These are phyloP conservation scores for Nettapus auritus DNA, from an alignment of 2,113 vertebrate genomes.

Conservation along the genomic window DNA sequence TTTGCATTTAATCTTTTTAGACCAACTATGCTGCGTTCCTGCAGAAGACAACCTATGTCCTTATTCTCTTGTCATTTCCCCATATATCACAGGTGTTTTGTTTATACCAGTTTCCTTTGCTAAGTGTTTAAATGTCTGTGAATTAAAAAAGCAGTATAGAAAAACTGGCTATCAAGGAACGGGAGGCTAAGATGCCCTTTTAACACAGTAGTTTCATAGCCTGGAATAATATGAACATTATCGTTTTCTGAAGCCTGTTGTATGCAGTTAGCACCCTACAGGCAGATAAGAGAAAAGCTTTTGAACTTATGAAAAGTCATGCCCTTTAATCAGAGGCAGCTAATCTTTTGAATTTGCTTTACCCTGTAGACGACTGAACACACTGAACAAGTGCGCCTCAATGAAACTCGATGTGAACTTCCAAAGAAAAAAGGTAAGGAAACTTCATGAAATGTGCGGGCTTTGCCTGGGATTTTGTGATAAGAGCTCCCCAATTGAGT, in stretches of 20 bases:
- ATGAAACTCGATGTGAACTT: conserved; percentile 98
- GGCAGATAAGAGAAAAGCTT: conserved; percentile 41
- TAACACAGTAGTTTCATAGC: neutral
- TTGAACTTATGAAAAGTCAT: conserved; percentile 10
- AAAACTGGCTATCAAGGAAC: neutral
- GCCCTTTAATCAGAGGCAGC: conserved; percentile 27
- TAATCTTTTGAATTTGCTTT: conserved; percentile 74
- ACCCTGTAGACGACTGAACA: conserved; percentile 90
- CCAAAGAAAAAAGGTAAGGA: conserved; percentile 94
- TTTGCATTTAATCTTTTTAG: neutral
- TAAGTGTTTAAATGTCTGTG: neutral
- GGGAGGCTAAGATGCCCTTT: neutral
- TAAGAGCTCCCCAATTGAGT: neutral
- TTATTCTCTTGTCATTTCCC: neutral
- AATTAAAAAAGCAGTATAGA: neutral
- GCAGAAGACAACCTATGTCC: neutral
- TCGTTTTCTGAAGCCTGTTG: neutral
- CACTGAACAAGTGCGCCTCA: conserved; percentile 97
- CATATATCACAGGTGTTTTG: neutral
- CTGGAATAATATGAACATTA: neutral
- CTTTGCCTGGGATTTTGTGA: neutral
- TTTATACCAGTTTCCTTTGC: neutral
- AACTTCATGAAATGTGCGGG: neutral
- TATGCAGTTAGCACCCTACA: neutral
- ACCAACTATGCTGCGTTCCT: neutral